Evolutionary conservation across 2,888 invertebrate species (phyloP), one percentile per base, ranked within the genome.

Genomic region (Melikaiella ostensackeni): DNA sequence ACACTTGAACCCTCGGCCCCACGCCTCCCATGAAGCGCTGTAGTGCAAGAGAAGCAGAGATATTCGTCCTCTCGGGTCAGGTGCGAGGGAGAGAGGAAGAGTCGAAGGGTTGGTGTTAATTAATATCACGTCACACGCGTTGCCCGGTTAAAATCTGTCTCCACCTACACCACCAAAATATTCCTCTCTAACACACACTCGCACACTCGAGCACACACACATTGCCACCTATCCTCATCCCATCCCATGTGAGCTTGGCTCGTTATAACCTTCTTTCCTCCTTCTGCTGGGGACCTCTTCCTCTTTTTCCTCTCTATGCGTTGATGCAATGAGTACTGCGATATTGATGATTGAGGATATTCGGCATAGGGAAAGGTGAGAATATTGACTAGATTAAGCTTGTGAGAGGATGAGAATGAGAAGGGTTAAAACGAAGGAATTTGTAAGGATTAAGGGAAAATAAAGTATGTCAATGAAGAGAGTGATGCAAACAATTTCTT

Each of bases 121-220:
- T 91, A 91, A 91, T 91, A 91, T 91, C 90, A 90, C 90, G 91
- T 91, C 91, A 91, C 88, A 86, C 87, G 89, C 88, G 87, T 86
- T 87, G 86, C 87, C 85, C 86, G 81, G 85, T 88, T 88, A 84
- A 88, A 89, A 88, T 90, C 87, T 88, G 87, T 89, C 89, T 81
- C 83, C 83, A 74, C 74, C 79, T 81, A 80, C 75, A 77, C 73
- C 75, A 79, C 80, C 83, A 79, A 76, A 77, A 66, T 81, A 80
- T 81, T 79, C 83, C 82, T 79, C 80, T 80, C 81, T 46, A 77
- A n/a, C 81, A 42, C 11, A 21, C 74, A 19, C 74, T 61, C 55
- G 30, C 57, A 38, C 76, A 27, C 30, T 59, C 61, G 21, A 77
- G 74, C 77, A 70, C 70, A 70, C 70, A 70, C 50, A 50, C n/a